phyloP scores from a whole-genome alignment of 2,797 vertebrate species.

The Eulemur rubriventer region DNA sequence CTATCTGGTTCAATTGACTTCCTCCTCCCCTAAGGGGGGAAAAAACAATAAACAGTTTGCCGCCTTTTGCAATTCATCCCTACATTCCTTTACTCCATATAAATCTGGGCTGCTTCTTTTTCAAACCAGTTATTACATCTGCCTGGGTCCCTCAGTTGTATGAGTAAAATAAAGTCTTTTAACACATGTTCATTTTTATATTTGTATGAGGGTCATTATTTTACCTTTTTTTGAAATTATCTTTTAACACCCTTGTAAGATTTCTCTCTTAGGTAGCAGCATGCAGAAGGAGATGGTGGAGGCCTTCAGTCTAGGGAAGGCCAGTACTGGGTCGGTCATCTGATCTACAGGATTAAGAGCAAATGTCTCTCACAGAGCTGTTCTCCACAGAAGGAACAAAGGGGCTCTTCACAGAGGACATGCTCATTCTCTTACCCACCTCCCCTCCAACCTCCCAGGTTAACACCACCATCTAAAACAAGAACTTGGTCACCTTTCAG shows the following conservation, averaged over 20 bases:
- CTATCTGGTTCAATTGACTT: neutral
- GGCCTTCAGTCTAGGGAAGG: neutral
- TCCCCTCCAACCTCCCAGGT: neutral
- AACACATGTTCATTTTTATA: neutral
- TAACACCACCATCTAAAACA: slow-evolving; percentile 24
- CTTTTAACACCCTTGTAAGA: neutral
- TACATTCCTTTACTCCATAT: neutral
- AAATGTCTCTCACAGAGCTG: neutral
- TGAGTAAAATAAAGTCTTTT: slow-evolving; percentile 44
- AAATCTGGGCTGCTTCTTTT: neutral
- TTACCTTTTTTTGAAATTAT: neutral
- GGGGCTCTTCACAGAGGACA: neutral
- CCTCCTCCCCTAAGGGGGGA: neutral
- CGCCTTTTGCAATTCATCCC: slow-evolving; percentile 52
- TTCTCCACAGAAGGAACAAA: neutral
- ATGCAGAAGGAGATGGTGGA: neutral
- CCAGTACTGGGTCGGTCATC: neutral
- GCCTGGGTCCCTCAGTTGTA: neutral
- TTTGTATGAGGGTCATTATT: neutral
- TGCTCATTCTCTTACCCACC: neutral
- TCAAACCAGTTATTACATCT: neutral
- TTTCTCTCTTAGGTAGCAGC: neutral
- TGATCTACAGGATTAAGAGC: neutral
- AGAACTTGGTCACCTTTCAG: neutral
- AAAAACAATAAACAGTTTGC: neutral